phyloP scores from a whole-genome alignment of 1,140 invertebrate species.

The Phenacoccus solenopsis region DNA sequence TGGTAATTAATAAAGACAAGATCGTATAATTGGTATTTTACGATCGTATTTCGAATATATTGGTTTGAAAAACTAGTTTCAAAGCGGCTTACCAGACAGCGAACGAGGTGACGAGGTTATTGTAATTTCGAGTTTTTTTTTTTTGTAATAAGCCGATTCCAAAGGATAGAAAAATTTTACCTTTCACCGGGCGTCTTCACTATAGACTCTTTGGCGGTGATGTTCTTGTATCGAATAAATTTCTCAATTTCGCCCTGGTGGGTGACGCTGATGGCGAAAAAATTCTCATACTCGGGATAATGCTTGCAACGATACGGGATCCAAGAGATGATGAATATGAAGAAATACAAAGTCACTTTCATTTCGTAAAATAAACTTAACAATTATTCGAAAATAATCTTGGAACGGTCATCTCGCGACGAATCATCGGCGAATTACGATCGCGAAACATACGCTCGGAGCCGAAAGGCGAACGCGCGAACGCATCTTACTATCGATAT shows the following conservation, averaged over 20 bases:
- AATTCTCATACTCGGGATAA: background rate
- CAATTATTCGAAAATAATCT: background rate
- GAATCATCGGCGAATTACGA: background rate
- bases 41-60: too few species aligned
- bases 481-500: constrained; percentile 1
- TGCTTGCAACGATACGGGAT: background rate
- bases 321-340: background rate
- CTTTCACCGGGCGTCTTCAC: background rate
- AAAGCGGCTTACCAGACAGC: too few species aligned
- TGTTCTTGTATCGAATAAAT: constrained; percentile 5
- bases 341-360: background rate
- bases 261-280: background rate
- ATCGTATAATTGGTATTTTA: too few species aligned
- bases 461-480: background rate
- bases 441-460: background rate
- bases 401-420: background rate
- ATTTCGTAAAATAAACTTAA: background rate
- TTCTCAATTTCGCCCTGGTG: constrained; percentile 9
- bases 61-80: too few species aligned
- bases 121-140: too few species aligned
- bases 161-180: too few species aligned
- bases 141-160: too few species aligned
- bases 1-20: too few species aligned
- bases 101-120: too few species aligned
- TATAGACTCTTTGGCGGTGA: constrained; percentile 4